A percentile compares a stretch with the other conserved stretches of the same genome.
Evolutionary conservation across 2,113 vertebrate species (phyloP).

Genomic region (Ursus arctos): DNA sequence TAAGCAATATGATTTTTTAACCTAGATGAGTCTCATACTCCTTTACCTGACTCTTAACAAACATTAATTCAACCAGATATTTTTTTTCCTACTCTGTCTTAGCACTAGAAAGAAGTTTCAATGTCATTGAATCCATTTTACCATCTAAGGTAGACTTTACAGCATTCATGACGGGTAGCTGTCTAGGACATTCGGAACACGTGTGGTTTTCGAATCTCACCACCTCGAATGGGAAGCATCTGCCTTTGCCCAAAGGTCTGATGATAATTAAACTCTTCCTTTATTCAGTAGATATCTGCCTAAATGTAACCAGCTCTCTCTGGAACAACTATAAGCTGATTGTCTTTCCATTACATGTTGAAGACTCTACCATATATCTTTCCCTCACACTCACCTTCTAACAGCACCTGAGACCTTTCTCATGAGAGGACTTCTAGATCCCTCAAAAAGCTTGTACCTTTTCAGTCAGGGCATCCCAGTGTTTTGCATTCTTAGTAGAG

Average conservation of each 20-base stretch:
- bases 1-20: not conserved
- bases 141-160: not conserved
- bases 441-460: not conserved
- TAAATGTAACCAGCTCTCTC: not conserved
- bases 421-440: not conserved
- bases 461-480: not conserved
- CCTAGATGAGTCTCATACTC: not conserved
- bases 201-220: not conserved
- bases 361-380: not conserved
- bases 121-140: not conserved
- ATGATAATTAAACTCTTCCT: not conserved
- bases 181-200: not conserved
- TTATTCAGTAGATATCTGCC: not conserved
- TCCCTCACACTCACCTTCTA: not conserved
- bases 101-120: not conserved
- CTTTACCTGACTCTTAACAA: not conserved
- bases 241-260: not conserved
- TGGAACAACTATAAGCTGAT: not conserved
- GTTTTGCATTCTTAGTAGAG: not conserved
- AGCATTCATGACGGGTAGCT: not conserved
- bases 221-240: not conserved
- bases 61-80: slow-evolving; percentile 19
- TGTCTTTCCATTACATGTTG: not conserved
- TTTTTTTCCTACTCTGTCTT: not conserved
- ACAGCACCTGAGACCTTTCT: not conserved